Base-by-base conservation (phyloP, 2,888 invertebrate genomes). In the Stomorhina lunata region DNA sequence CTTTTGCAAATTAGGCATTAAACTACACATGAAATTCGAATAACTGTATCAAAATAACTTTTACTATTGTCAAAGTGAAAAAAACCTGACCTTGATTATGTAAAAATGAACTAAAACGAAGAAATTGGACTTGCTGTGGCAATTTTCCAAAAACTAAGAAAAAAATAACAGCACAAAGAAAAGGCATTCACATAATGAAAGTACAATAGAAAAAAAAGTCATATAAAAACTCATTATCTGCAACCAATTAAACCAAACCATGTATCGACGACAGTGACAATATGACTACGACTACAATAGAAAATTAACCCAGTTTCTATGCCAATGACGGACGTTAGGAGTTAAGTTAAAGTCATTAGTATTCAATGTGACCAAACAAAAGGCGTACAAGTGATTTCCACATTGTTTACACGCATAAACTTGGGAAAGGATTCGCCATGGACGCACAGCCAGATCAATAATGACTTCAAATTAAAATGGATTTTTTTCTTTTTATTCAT, bases 331-430 rank as follows among this genome's bases (percentile, higher is more conserved):
- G 29, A 25, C 63, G 20, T 43, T 12, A 15, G 22, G 20, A 17
- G n/a, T 34, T 57, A 65, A 82, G 65, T 79, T 53, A 75, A 79
- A 66, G 61, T 80, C 77, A 75, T 83, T 83, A 83, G 77, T 59
- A 75, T 61, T 66, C 55, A 43, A 71, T 79, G 55, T 66, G 69
- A 71, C 71, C 69, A 75, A 69, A 81, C 82, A 68, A 83, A 82
- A 77, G 81, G 84, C 80, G 75, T 81, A 81, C 80, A 88, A 87
- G 87, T 87, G 85, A 88, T 76, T 86, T 86, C 86, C 88, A 79
- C 88, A 89, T 87, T 89, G 86, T 89, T 89, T 87, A 85, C 90
- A 90, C 90, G 89, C 88, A 89, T 85, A 85, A 87, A 85, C 85
- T 88, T 87, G 88, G 87, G 86, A 86, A 85, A 84, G 81, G 85